Conservation (phyloP, 2,797 vertebrate genomes). For the Tenualosa thibaudeaui region DNA sequence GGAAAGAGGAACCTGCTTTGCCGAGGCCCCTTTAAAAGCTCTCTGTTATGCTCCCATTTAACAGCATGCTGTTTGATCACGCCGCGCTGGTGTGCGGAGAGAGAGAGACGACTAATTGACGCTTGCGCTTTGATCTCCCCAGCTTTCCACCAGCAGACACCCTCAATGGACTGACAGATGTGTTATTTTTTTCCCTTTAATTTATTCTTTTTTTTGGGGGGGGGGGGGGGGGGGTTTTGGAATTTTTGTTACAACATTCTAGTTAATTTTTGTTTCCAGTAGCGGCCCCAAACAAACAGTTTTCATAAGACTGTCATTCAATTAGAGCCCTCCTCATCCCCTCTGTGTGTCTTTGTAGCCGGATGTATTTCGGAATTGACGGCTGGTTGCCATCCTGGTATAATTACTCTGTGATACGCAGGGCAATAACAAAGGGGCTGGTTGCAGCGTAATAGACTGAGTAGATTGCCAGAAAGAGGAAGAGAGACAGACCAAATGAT, state of each 20-base stretch:
- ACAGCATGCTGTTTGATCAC: not conserved
- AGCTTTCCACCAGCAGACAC: not conserved
- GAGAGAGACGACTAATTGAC: conserved; percentile 1
- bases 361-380: not conserved
- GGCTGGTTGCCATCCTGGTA: not conserved
- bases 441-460: not conserved
- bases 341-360: not conserved
- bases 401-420: not conserved
- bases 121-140: not conserved
- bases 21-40: not conserved
- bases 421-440: not conserved
- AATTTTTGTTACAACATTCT: not conserved
- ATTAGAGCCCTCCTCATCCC: not conserved
- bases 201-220: too few species aligned
- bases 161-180: conserved; percentile 17
- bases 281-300: not conserved
- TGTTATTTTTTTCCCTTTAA: not conserved
- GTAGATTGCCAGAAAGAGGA: not conserved
- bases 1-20: not conserved
- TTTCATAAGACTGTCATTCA: conserved; percentile 6
- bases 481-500: conserved; percentile 26
- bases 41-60: not conserved
- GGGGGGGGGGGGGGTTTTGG: not conserved
- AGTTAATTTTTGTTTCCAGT: not conserved
- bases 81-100: not conserved